Conservation (phyloP, 1,140 invertebrate genomes). For the Anthonomus grandis region DNA sequence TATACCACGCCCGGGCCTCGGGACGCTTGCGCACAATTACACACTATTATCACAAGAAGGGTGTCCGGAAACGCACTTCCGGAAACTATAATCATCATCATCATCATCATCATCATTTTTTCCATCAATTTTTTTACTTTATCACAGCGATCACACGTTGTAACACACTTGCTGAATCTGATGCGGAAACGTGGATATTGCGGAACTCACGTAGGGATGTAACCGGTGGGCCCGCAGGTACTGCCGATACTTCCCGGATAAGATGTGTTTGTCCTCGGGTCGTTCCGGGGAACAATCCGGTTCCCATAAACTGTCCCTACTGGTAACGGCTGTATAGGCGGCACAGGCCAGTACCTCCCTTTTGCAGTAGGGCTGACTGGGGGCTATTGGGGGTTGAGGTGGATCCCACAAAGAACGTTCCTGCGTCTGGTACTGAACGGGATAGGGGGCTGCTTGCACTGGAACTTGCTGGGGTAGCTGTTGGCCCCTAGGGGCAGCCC, state of each 20-base stretch:
- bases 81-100: constrained; percentile 33
- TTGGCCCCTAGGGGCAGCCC: constrained; percentile 31
- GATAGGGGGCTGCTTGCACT: constrained; percentile 48
- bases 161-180: constrained; percentile 58
- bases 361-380: constrained; percentile 42
- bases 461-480: constrained; percentile 43
- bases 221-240: constrained; percentile 54
- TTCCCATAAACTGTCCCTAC: constrained; percentile 43
- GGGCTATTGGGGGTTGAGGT: constrained; percentile 50
- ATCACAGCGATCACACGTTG: constrained; percentile 55
- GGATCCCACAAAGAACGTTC: constrained; percentile 46
- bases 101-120: no score
- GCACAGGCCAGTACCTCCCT: constrained; percentile 34
- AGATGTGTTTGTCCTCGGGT: constrained; percentile 49
- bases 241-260: constrained; percentile 55
- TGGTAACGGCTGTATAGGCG: constrained; percentile 29
- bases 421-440: constrained; percentile 42
- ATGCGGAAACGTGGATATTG: constrained; percentile 52
- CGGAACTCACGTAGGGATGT: constrained; percentile 53
- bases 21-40: constrained; percentile 44
- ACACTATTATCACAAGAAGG: constrained; percentile 49
- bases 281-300: constrained; percentile 44
- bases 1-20: constrained; percentile 45
- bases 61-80: constrained; percentile 38
- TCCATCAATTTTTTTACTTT: no score